Base-by-base conservation (phyloP, 2,113 vertebrate species). In the Atractosteus spatula region DNA sequence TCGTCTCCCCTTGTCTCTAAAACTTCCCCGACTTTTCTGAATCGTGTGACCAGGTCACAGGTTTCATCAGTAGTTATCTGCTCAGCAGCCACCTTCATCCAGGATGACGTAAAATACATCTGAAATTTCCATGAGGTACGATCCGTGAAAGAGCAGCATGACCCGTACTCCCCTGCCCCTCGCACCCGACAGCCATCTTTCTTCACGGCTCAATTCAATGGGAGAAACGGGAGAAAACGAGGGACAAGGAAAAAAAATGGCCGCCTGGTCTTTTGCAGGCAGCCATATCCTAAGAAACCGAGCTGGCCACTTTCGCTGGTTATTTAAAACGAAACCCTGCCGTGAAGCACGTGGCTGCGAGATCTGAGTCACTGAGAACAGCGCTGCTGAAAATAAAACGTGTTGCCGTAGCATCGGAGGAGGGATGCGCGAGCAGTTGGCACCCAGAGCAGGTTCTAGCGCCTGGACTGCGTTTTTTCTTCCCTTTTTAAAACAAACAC, bases 351-450 rank as follows among this genome's bases (percentile, higher is more conserved):
- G 88, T 89, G 87, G 87, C 84, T 81, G 77, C 68, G 84, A 79
- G 87, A 86, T 80, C 81, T 91, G 88, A 93, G 88, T 91, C 89
- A 91, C 82, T 81, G 87, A 83, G 84, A 93, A 89, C 87, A 86
- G 84, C 86, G 83, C 86, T 86, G 89, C 89, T 91, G 83, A 90
- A 93, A 92, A 93, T 92, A 91, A 93, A 93, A 92, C 88, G 90
- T 91, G 90, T 89, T 91, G 86, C 90, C 85, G 89, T 89, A 89
- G 88, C 88, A 86, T 87, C 90, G 89, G 86, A 91, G 90, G 90
- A 91, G 89, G 91, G 87, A 91, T 79, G 85, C 86, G 86, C 89
- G 83, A 85, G 90, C 88, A 86, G 85, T 89, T 93, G 91, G 91
- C 90, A 91, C 87, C 83, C 86, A 83, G 85, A 87, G 81, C 88